Percentiles rank a stretch among this genome's conserved stretches.
Evolutionary conservation across 2,113 vertebrate genomes (phyloP).

Genomic region (Periophthalmodon schlosseri): DNA sequence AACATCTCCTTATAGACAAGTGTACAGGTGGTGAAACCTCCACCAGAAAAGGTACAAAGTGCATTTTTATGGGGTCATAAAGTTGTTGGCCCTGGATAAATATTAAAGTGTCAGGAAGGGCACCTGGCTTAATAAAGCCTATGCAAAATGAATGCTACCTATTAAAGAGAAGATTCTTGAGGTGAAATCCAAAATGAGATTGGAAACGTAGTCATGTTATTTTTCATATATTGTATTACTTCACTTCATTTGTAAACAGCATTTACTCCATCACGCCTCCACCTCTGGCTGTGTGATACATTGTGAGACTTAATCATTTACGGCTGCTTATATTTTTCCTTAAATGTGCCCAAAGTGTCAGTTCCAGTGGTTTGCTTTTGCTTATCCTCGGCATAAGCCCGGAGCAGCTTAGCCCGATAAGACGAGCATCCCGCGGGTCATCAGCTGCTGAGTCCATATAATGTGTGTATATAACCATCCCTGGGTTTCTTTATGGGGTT

Average conservation of each 20-base stretch:
- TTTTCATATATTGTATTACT: not conserved
- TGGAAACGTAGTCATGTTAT: not conserved
- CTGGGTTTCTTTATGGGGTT: constrained; percentile 27
- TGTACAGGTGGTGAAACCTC: too few species aligned
- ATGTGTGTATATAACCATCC: constrained; percentile 16
- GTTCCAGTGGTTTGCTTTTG: constrained; percentile 59
- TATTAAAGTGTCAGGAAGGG: too few species aligned
- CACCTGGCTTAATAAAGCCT: too few species aligned
- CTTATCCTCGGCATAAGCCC: constrained; percentile 58
- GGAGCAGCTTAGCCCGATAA: constrained; percentile 69
- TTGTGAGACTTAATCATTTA: constrained; percentile 50
- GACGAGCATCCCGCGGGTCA: constrained; percentile 57
- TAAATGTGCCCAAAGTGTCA: constrained; percentile 64
- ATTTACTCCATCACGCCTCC: not conserved
- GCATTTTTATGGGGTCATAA: too few species aligned
- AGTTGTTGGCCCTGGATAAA: too few species aligned
- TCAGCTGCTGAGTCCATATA: constrained; percentile 51
- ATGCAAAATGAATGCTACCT: too few species aligned
- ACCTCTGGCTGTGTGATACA: constrained; percentile 16
- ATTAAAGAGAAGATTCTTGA: too few species aligned
- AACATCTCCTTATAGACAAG: too few species aligned
- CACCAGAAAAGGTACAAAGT: too few species aligned
- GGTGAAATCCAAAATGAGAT: too few species aligned
- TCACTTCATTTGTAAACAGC: not conserved
- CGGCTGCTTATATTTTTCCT: constrained; percentile 27